These are phyloP conservation scores for Nylanderia fulva DNA, from an alignment of 1,140 invertebrate genomes.

Conservation along the genomic window DNA sequence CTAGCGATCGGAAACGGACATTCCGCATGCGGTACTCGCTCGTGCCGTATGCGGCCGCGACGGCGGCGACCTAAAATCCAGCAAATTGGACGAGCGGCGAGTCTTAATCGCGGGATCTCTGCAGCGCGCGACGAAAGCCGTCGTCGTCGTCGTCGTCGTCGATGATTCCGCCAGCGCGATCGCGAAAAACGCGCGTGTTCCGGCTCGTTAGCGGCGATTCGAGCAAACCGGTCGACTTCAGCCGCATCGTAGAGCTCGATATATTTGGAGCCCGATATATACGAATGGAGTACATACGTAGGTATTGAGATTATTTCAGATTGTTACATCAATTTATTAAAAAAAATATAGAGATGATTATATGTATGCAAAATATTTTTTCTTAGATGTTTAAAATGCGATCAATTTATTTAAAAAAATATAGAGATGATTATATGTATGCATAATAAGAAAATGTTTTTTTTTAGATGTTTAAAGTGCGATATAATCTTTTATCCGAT, in stretches of 20 bases:
- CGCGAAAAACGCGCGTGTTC: conserved; percentile 58
- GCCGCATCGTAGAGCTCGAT: conserved; percentile 1
- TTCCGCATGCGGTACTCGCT: conserved; percentile 13
- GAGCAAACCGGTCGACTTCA: conserved; percentile 11
- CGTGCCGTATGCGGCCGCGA: conserved; percentile 10
- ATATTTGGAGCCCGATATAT: neutral
- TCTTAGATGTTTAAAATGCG: neutral
- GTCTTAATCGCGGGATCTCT: conserved; percentile 64
- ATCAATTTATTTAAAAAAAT: neutral
- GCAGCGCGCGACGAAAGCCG: conserved; percentile 51
- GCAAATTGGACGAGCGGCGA: conserved; percentile 65
- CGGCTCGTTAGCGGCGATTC: conserved; percentile 65
- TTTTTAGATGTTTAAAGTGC: neutral
- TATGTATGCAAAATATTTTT: neutral
- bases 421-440: neutral
- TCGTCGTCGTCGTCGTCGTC: conserved; percentile 33
- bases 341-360: neutral
- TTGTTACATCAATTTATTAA: neutral
- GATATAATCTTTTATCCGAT: neutral
- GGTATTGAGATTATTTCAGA: neutral
- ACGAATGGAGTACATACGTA: no score
- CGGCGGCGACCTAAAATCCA: neutral
- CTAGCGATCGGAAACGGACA: conserved; percentile 10
- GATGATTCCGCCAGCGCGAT: conserved; percentile 43
- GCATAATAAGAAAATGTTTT: neutral